Evolutionary conservation across 64 coral and sea anemone genomes (phyloP), one percentile per base, ranked within the genome.

Genomic region (Cladopsammia gracilis): DNA sequence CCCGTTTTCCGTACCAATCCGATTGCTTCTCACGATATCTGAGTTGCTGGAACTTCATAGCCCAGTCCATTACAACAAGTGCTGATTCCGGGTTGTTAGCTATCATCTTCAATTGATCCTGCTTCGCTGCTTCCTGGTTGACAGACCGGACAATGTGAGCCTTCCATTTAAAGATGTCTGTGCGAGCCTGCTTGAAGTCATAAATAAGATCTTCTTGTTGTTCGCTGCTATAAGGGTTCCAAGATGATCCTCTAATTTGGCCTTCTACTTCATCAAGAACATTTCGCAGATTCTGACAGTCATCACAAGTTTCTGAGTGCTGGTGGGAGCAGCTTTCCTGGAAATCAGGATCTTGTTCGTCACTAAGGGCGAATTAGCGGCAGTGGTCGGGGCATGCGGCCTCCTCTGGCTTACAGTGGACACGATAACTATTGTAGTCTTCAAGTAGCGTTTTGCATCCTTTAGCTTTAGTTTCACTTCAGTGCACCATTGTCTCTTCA

Each of bases 31-130:
- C 67, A 11, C 0, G 85, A 25, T 87, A 90, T 79, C 47, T 61
- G 11, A 90, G 57, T 47, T 90, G 75, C 10, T 65, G 45, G 18
- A 90, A 90, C 79, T 90, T 90, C 76, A 90, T 90, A 16, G 88
- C 88, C 88, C 76, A 90, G 34, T 90, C 88, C 76, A 90, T 81
- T 68, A 90, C 23, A 49, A 80, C 68, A 4, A 90, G 34, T 14
- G 70, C 70, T 0, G 5, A 58, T 8, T 53, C 22, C 51, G 62
- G 68, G 47, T 69, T 70, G n/a, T n/a, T 5, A 51, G 62, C 42
- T 65, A 89, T 58, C 9, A 18, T 19, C 52, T 69, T 66, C 24
- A 89, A 64, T 6, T 78, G 8, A 89, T 89, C 87, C 47, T 47
- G 68, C 59, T 71, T 88, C 52, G 86, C 86, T 18, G 51, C 51